A percentile compares a stretch with the other conserved stretches of the same genome.
phyloP scores from a whole-genome alignment of 2,797 vertebrate species.

The Fratercula arctica region DNA sequence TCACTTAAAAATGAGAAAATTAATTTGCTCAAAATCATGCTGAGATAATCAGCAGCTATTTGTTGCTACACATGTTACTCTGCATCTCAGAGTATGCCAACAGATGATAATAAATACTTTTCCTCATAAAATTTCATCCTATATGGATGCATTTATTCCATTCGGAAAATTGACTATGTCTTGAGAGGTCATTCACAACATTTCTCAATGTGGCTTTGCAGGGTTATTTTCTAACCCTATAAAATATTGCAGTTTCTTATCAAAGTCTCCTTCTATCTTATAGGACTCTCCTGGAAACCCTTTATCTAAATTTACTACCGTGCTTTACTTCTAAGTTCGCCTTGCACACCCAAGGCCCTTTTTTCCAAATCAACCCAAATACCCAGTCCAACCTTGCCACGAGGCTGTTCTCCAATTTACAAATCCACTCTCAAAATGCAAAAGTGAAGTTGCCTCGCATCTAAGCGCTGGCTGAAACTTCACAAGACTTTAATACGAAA shows the following conservation, averaged over 20 bases:
- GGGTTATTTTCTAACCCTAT: background rate
- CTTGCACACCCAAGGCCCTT: background rate
- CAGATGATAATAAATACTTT: background rate
- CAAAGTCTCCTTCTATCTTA: background rate
- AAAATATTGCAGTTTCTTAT: background rate
- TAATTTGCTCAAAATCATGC: background rate
- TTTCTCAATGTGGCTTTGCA: background rate
- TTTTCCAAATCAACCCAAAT: background rate
- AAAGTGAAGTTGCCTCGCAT: background rate
- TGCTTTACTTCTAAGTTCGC: background rate
- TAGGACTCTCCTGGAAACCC: background rate
- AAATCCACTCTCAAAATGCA: background rate
- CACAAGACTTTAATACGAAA: background rate
- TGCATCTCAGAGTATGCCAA: background rate
- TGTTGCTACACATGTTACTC: background rate
- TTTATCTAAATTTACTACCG: background rate
- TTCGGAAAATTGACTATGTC: background rate
- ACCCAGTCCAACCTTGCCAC: rapidly evolving
- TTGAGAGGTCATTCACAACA: background rate
- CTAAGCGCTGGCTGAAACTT: background rate
- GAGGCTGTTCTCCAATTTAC: background rate
- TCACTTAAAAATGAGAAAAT: background rate
- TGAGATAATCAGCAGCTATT: background rate
- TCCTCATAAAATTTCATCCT: background rate
- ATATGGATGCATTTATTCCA: background rate